Evolutionary conservation across 2,888 invertebrate genomes (phyloP).

Genomic region (Lithosia quadra): DNA sequence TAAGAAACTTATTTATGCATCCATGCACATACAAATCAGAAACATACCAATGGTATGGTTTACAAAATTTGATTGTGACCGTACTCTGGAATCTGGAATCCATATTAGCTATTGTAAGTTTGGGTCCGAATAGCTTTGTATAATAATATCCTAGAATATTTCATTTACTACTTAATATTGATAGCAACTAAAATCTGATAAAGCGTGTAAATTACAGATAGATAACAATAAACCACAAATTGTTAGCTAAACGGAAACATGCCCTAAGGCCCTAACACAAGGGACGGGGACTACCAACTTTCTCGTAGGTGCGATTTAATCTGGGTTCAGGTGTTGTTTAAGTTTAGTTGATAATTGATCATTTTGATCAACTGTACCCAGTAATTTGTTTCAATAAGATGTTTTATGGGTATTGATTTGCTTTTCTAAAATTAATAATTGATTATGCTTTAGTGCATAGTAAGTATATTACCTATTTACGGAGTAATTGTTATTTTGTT

Average conservation of each 20-base stretch:
- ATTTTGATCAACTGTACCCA: constrained; percentile 48
- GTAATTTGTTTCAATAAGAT: constrained; percentile 36
- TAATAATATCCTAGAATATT: too few relatives aligned
- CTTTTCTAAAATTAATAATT: constrained; percentile 28
- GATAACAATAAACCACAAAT: neutral
- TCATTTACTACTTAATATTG: neutral
- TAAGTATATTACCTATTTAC: too few relatives aligned
- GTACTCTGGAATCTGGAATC: too few relatives aligned
- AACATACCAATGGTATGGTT: too few relatives aligned
- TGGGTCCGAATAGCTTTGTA: too few relatives aligned
- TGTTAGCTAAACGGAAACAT: neutral
- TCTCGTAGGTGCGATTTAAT: constrained; percentile 47
- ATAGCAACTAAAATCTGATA: neutral
- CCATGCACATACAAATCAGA: too few relatives aligned
- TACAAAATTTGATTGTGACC: too few relatives aligned
- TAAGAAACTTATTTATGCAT: too few relatives aligned
- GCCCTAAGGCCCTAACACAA: constrained; percentile 28
- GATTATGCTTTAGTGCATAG: too few relatives aligned
- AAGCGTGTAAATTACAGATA: neutral
- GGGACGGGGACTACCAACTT: constrained; percentile 31
- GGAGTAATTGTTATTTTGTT: too few relatives aligned
- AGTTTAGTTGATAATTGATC: constrained; percentile 54
- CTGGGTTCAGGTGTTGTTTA: constrained; percentile 53
- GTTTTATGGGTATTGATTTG: constrained; percentile 35
- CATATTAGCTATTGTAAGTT: too few relatives aligned